Conservation (phyloP, 2,113 vertebrate species). For the Ceyx melanurus region DNA sequence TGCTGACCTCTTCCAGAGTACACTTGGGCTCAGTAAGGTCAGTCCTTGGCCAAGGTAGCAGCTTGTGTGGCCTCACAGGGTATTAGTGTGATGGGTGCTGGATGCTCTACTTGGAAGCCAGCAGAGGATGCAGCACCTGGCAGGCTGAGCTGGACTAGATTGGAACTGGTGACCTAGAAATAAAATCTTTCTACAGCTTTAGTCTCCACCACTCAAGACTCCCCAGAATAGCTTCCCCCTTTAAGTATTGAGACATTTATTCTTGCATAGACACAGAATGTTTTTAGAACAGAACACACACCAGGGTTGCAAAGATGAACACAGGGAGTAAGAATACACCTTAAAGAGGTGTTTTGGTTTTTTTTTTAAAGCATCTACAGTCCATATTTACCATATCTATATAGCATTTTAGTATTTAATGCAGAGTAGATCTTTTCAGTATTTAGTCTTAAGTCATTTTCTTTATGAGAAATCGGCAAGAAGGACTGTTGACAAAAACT, state of each 20-base stretch:
- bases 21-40: background rate
- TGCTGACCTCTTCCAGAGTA: fast-evolving
- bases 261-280: background rate
- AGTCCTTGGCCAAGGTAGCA: background rate
- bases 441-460: background rate
- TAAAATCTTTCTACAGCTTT: background rate
- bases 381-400: background rate
- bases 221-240: background rate
- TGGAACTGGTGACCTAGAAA: background rate
- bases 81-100: background rate
- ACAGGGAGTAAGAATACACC: background rate
- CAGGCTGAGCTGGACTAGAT: background rate
- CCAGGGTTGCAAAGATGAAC: background rate
- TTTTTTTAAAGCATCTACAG: background rate
- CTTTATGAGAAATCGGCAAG: background rate
- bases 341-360: background rate
- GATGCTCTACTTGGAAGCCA: background rate
- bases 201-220: background rate
- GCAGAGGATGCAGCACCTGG: background rate
- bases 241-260: background rate
- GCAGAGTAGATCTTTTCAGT: background rate
- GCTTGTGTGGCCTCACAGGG: background rate
- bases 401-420: background rate
- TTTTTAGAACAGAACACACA: background rate
- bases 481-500: background rate